Evolutionary conservation across 2,113 vertebrate species (phyloP).

Genomic region (Pimephales promelas): DNA sequence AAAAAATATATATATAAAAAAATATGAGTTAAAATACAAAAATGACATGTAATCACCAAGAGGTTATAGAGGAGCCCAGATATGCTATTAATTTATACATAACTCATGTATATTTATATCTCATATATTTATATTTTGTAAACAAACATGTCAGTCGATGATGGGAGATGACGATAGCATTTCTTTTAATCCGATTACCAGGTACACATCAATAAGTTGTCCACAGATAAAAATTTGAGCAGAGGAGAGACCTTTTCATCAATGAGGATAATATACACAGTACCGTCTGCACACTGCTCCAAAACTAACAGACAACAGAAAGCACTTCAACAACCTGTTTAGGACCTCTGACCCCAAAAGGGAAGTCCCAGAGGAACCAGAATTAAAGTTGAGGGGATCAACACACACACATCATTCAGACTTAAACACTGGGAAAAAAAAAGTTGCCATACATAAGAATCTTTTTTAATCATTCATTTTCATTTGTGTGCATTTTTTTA

Average conservation of each 20-base stretch:
- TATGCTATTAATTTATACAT: slow-evolving; percentile 64
- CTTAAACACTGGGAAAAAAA: slow-evolving; percentile 80
- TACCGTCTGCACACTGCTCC: slow-evolving; percentile 79
- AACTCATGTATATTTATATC: slow-evolving; percentile 60
- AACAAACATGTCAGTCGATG: slow-evolving; percentile 67
- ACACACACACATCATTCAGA: slow-evolving; percentile 86
- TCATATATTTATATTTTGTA: slow-evolving; percentile 52
- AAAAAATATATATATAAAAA: slow-evolving; percentile 64
- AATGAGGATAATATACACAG: slow-evolving; percentile 86
- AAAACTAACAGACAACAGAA: slow-evolving; percentile 55
- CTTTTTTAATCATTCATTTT: slow-evolving; percentile 60
- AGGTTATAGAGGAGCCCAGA: slow-evolving; percentile 64
- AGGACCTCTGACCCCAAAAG: slow-evolving; percentile 60
- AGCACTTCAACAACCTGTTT: slow-evolving; percentile 34
- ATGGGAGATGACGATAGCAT: slow-evolving; percentile 71
- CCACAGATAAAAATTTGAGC: slow-evolving; percentile 81
- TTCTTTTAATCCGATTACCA: slow-evolving; percentile 74
- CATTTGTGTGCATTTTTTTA: slow-evolving; percentile 55
- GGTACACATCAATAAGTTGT: slow-evolving; percentile 79
- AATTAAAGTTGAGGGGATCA: slow-evolving; percentile 53
- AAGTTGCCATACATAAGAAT: slow-evolving; percentile 78
- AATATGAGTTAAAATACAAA: slow-evolving; percentile 74
- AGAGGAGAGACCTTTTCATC: slow-evolving; percentile 79
- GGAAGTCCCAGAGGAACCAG: slow-evolving; percentile 72
- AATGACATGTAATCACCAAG: slow-evolving; percentile 56